Evolutionary conservation across 2,113 vertebrate species (phyloP), one percentile per base, ranked within the genome.

Genomic region (Tauraco erythrolophus): DNA sequence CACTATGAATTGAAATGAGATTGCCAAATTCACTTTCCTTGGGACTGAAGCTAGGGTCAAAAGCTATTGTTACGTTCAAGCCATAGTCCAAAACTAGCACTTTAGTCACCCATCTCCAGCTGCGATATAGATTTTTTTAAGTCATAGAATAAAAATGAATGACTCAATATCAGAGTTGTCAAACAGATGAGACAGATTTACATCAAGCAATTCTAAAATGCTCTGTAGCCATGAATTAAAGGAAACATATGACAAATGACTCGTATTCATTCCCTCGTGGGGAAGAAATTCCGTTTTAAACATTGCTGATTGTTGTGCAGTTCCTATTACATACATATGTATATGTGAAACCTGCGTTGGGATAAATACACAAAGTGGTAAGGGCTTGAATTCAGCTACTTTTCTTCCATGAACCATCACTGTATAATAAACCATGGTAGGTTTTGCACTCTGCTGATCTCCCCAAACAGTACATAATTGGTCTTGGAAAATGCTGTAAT

Each of bases 401-500:
- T 94, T 89, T 94, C 86, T 77, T 97, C 88, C 81, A 64, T 92
- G 68, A 82, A 62, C 86, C 95, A 81, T 84, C 35, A 27, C 64
- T 77, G 37, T 62, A 79, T 53, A 97, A 97, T 94, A 96, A 71
- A 81, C 93, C 85, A 92, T 61, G 88, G 96, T 92, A 89, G 97
- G n/a, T 85, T 95, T 94, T 95, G 79, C 54, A 45, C 80, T 96
- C 87, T 82, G 79, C 64, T 98, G 95, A 98, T 95, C 94, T 96
- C 79, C 76, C 92, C 77, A 95, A 96, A 97, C 94, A 95, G 86
- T 89, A 80, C 23, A 31, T 94, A 98, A 97, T 91, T 97, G 80
- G 92, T 97, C 95, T 96, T 97, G 94, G 96, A 97, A 98, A 97
- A 97, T 79, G 62, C 95, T 95, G 77, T 92, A 98, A 98, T 96